These are phyloP conservation scores for Congeria kusceri DNA, from an alignment of 2,888 invertebrate genomes.

Conservation along the genomic window DNA sequence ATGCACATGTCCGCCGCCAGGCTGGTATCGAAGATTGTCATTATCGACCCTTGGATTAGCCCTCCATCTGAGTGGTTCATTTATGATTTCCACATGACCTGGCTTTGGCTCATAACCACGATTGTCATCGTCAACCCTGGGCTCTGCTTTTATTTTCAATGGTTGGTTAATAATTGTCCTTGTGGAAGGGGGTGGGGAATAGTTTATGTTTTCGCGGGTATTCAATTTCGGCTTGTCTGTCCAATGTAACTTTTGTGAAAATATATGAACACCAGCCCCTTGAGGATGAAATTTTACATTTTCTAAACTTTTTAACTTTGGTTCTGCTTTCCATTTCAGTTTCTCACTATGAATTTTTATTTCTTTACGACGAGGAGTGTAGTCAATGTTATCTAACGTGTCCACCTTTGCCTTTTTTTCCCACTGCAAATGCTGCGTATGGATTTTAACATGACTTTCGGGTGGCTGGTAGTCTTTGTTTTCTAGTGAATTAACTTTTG, in stretches of 20 bases:
- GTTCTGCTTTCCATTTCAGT: slow-evolving; percentile 88
- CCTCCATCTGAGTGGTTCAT: slow-evolving; percentile 56
- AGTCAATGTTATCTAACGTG: slow-evolving; percentile 58
- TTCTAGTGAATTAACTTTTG: slow-evolving; percentile 70
- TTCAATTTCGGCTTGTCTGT: slow-evolving; percentile 68
- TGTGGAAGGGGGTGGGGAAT: slow-evolving; percentile 52
- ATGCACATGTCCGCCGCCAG: slow-evolving; percentile 73
- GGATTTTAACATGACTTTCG: slow-evolving; percentile 66
- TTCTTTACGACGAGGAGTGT: slow-evolving; percentile 59
- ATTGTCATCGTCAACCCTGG: slow-evolving; percentile 72
- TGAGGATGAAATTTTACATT: slow-evolving; percentile 87
- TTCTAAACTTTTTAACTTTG: slow-evolving; percentile 97
- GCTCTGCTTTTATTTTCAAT: slow-evolving; percentile 58
- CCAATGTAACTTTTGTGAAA: slow-evolving; percentile 70
- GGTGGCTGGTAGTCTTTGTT: slow-evolving; percentile 69
- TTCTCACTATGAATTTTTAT: slow-evolving; percentile 65
- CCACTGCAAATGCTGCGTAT: slow-evolving; percentile 42
- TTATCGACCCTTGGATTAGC: slow-evolving; percentile 73
- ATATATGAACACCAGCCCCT: slow-evolving; percentile 63
- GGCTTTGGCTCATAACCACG: slow-evolving; percentile 91
- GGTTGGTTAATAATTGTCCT: slow-evolving; percentile 57
- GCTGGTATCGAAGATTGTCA: slow-evolving; percentile 70
- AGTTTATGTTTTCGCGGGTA: slow-evolving; percentile 57
- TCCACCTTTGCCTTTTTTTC: slow-evolving; percentile 69
- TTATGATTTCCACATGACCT: slow-evolving; percentile 65